A percentile compares a stretch with the other conserved stretches of the same genome.
Conservation (phyloP, 2,797 vertebrate species). For the Pangasius krempfi region DNA sequence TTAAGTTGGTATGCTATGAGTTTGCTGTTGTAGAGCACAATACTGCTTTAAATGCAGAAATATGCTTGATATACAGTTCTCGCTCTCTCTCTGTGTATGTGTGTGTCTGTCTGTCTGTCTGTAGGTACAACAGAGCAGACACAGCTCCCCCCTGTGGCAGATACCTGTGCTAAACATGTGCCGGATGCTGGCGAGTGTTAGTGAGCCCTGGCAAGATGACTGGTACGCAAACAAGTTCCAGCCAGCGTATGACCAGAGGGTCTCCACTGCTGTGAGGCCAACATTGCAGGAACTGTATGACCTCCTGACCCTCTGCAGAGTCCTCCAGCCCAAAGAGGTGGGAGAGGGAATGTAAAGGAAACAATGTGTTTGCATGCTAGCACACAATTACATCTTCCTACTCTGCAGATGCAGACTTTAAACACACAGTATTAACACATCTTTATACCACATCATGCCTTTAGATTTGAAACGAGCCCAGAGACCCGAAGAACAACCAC, state of each 20-base stretch:
- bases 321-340: slow-evolving; percentile 87
- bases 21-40: neutral
- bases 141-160: slow-evolving; percentile 86
- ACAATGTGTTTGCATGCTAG: neutral
- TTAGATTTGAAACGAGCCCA: neutral
- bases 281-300: slow-evolving; percentile 83
- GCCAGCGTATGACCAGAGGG: slow-evolving; percentile 70
- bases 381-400: slow-evolving; percentile 14
- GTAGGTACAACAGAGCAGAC: slow-evolving; percentile 81
- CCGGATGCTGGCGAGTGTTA: slow-evolving; percentile 77
- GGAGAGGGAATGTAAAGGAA: slow-evolving; percentile 56
- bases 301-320: slow-evolving; percentile 85
- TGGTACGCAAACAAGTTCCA: slow-evolving; percentile 72
- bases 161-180: slow-evolving; percentile 85
- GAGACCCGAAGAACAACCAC: neutral
- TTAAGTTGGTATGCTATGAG: neutral
- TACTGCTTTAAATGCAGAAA: neutral
- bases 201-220: slow-evolving; percentile 72
- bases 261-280: slow-evolving; percentile 69
- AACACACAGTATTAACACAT: neutral
- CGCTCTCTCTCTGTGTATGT: neutral
- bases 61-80: neutral
- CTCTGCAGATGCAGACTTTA: neutral
- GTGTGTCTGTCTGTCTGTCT: neutral
- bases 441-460: neutral